A percentile compares a stretch with the other conserved stretches of the same genome.
Conservation (phyloP, 2,888 invertebrate species). For the Eulithis testata region DNA sequence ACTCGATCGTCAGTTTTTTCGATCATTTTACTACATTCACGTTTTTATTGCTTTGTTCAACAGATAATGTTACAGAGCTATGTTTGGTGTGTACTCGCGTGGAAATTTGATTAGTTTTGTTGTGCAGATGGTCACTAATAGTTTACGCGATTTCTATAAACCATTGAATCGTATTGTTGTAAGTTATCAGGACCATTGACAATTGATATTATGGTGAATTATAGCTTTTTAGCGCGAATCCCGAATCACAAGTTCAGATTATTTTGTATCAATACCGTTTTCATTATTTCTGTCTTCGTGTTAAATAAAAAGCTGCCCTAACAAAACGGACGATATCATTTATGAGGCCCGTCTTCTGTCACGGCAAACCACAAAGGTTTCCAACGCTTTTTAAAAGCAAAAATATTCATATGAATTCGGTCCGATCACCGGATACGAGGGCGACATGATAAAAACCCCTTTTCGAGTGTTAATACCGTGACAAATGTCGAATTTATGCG, state of each 20-base stretch:
- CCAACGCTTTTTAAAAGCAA: conserved; percentile 55
- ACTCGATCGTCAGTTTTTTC: conserved; percentile 78
- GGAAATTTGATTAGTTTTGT: conserved; percentile 80
- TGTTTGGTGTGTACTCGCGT: conserved; percentile 68
- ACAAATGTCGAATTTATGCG: conserved; percentile 83
- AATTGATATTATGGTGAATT: conserved; percentile 34
- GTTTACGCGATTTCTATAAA: conserved; percentile 69
- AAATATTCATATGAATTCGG: conserved; percentile 61
- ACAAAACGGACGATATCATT: conserved; percentile 35
- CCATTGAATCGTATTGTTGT: conserved; percentile 53
- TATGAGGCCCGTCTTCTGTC: conserved; percentile 33
- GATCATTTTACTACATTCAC: conserved; percentile 70
- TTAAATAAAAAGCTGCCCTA: conserved; percentile 36
- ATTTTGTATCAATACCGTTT: conserved; percentile 12
- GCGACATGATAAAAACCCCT: conserved; percentile 82
- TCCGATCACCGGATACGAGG: conserved; percentile 78
- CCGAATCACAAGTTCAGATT: not conserved
- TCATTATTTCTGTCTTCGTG: conserved; percentile 10
- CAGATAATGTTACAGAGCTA: conserved; percentile 63
- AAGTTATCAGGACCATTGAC: conserved; percentile 43
- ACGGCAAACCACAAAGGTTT: conserved; percentile 66
- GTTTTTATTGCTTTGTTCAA: conserved; percentile 64
- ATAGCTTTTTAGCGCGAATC: conserved; percentile 3
- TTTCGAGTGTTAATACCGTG: conserved; percentile 83
- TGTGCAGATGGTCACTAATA: conserved; percentile 69